Evolutionary conservation across 2,888 invertebrate genomes (phyloP).

Genomic region (Andrena marginata): DNA sequence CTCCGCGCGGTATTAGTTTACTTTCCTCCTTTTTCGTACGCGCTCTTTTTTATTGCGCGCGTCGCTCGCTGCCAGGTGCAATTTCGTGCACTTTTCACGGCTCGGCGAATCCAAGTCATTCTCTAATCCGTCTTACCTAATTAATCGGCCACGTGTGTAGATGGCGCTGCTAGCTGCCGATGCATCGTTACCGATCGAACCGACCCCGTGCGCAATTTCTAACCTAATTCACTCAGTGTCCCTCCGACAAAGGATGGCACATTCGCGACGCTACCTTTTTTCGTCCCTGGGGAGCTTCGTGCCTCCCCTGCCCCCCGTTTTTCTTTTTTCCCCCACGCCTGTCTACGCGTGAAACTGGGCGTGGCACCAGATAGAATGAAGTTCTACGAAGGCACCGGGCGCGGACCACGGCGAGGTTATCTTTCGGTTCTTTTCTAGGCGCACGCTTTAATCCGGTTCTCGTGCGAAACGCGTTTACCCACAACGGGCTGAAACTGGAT

Average conservation of each 20-base stretch:
- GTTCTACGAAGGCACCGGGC: conserved; percentile 25
- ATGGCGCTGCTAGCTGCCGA: conserved; percentile 21
- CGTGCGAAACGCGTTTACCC: conserved; percentile 9
- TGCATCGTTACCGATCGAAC: conserved; percentile 29
- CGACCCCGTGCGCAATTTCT: not conserved
- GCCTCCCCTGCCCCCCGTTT: not conserved
- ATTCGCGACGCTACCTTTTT: not conserved
- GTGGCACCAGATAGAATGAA: conserved; percentile 48
- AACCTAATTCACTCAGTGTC: conserved; percentile 34
- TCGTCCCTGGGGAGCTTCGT: not conserved
- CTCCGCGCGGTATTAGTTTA: not conserved
- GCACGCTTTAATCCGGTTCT: conserved; percentile 12
- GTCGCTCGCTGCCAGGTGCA: conserved; percentile 28
- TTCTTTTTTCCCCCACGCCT: not conserved
- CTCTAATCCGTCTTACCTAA: conserved; percentile 31
- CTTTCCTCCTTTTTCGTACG: not conserved
- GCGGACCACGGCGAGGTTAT: conserved; percentile 33
- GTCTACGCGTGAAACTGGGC: conserved; percentile 46
- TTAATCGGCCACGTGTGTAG: conserved; percentile 7
- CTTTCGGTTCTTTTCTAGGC: conserved; percentile 26
- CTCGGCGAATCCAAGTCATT: conserved; percentile 1
- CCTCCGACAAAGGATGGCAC: not conserved
- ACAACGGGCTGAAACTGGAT: conserved; percentile 17
- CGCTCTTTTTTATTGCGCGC: conserved; percentile 6
- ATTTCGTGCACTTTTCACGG: conserved; percentile 34